These are phyloP conservation scores for Lepidotrigona ventralis DNA, from an alignment of 1,140 invertebrate genomes.

Conservation along the genomic window DNA sequence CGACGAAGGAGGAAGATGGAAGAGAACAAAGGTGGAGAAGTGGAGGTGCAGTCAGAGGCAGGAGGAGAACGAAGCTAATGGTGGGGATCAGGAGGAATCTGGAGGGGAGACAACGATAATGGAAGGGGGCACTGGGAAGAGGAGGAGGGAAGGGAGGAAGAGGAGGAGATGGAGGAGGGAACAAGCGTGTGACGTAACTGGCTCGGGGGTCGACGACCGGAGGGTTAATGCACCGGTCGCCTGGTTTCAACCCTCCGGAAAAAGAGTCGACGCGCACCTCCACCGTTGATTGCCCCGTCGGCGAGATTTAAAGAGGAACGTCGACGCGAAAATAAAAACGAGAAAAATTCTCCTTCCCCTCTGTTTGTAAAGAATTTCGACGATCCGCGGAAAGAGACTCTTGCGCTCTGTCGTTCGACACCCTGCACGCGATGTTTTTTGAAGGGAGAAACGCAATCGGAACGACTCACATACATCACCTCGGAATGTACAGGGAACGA, in stretches of 20 bases:
- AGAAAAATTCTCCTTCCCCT: not conserved
- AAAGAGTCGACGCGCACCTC: slow-evolving; percentile 61
- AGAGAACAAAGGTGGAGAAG: slow-evolving; percentile 42
- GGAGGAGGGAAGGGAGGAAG: slow-evolving; percentile 10
- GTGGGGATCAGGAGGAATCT: slow-evolving; percentile 27
- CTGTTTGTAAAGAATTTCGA: not conserved
- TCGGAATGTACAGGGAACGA: too few relatives aligned
- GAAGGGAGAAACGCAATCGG: too few relatives aligned
- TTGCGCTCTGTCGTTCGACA: not conserved
- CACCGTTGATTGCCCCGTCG: slow-evolving; percentile 52
- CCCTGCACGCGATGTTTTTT: not conserved
- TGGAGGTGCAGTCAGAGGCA: slow-evolving; percentile 8
- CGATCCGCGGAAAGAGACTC: not conserved
- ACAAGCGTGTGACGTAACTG: slow-evolving; percentile 75
- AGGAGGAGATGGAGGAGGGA: slow-evolving; percentile 11
- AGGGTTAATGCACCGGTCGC: slow-evolving; percentile 77
- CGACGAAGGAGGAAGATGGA: slow-evolving; percentile 39
- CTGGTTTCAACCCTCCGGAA: slow-evolving; percentile 71
- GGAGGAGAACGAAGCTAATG: not conserved
- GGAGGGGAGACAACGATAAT: slow-evolving; percentile 2
- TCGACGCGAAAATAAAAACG: slow-evolving; percentile 4
- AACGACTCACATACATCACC: not conserved
- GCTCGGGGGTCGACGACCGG: slow-evolving; percentile 76
- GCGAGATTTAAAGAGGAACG: slow-evolving; percentile 56
- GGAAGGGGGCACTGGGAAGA: slow-evolving; percentile 17